Evolutionary conservation across 1,140 invertebrate genomes (phyloP).

Genomic region (Limonius californicus): DNA sequence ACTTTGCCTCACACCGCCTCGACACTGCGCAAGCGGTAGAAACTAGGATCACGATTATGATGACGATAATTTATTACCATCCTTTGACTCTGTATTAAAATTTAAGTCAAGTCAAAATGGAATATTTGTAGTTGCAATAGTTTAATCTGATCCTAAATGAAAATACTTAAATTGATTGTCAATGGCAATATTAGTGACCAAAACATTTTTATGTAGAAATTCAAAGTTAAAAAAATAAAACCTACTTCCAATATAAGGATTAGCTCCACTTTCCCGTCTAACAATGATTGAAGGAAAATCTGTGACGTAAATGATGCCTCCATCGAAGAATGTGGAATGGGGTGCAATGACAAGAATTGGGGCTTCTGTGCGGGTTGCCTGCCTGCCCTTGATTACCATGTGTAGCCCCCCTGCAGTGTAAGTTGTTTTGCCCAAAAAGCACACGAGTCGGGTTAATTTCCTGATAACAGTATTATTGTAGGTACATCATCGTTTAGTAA

Average conservation of each 20-base stretch:
- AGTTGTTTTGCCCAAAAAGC: conserved; percentile 65
- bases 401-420: conserved; percentile 75
- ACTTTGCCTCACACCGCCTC: too few relatives aligned
- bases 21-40: too few relatives aligned
- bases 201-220: conserved; percentile 15
- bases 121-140: too few relatives aligned
- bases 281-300: conserved; percentile 77
- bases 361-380: conserved; percentile 68
- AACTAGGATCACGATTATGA: too few relatives aligned
- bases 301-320: conserved; percentile 73
- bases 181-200: neutral
- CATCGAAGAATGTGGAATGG: conserved; percentile 84
- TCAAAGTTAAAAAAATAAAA: conserved; percentile 34
- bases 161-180: too few relatives aligned
- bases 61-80: too few relatives aligned
- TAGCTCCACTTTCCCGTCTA: conserved; percentile 68
- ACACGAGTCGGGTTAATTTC: conserved; percentile 60
- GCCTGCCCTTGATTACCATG: conserved; percentile 70
- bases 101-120: too few relatives aligned
- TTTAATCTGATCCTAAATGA: too few relatives aligned
- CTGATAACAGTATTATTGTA: conserved; percentile 39
- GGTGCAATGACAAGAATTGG: conserved; percentile 82
- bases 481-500: neutral
- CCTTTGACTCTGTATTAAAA: too few relatives aligned
- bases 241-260: conserved; percentile 84